Evolutionary conservation across 2,888 invertebrate genomes (phyloP).

Genomic region (Alcis repandata): DNA sequence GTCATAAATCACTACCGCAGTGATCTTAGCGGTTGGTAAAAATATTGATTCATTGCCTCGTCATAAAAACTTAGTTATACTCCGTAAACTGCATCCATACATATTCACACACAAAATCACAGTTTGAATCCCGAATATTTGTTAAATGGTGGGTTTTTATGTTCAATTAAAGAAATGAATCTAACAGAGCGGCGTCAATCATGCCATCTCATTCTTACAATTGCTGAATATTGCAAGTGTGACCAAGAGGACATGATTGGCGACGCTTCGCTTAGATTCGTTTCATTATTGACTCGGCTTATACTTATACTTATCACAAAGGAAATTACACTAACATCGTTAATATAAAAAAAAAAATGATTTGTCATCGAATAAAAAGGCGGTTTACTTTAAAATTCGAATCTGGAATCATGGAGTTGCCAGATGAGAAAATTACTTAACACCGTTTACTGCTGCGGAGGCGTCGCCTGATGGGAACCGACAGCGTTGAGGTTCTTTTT

Average conservation of each 20-base stretch:
- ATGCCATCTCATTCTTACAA: too few relatives aligned
- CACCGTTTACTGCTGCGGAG: constrained; percentile 73
- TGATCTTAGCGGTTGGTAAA: too few relatives aligned
- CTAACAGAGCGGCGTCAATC: too few relatives aligned
- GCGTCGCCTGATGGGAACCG: constrained; percentile 64
- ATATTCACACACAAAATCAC: constrained; percentile 50
- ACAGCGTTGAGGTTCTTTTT: constrained; percentile 48
- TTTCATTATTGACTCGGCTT: too few relatives aligned
- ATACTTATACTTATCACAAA: too few relatives aligned
- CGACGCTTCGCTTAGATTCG: too few relatives aligned
- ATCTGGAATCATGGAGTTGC: constrained; percentile 14
- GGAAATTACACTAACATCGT: too few relatives aligned
- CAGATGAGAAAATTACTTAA: constrained; percentile 49
- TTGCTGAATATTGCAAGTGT: too few relatives aligned
- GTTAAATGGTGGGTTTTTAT: constrained; percentile 46
- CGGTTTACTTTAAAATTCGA: constrained; percentile 21
- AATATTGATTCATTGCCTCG: too few relatives aligned
- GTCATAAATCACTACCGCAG: too few relatives aligned
- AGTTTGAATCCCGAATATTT: constrained; percentile 42
- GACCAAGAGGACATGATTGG: too few relatives aligned
- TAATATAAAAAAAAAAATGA: constrained; percentile 2
- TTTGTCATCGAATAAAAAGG: constrained; percentile 23
- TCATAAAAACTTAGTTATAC: not conserved
- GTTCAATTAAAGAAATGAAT: too few relatives aligned
- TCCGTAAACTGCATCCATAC: constrained; percentile 1